Evolutionary conservation across 2,797 vertebrate genomes (phyloP).

Genomic region (Chelidonichthys spinosus): DNA sequence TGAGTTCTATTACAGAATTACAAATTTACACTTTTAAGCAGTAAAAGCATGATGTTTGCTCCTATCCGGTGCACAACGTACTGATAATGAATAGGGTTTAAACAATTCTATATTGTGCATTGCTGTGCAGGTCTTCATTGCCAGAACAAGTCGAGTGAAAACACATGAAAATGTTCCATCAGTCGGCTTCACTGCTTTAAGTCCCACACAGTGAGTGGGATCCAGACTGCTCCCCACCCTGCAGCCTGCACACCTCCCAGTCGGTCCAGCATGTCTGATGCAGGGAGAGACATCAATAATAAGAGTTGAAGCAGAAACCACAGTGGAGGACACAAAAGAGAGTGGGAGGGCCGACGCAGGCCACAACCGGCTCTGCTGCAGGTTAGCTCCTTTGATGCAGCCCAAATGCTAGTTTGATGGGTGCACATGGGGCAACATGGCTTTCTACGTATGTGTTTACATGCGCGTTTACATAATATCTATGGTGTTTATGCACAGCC

Average conservation of each 20-base stretch:
- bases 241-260: slow-evolving; percentile 66
- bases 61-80: background rate
- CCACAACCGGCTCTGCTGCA: slow-evolving; percentile 76
- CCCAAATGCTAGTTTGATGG: slow-evolving; percentile 80
- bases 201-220: slow-evolving; percentile 64
- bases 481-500: slow-evolving; percentile 76
- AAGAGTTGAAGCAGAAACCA: slow-evolving; percentile 80
- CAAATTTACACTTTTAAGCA: background rate
- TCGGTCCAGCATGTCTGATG: slow-evolving; percentile 66
- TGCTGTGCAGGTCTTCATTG: background rate
- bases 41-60: background rate
- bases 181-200: slow-evolving; percentile 34
- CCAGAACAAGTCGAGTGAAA: background rate
- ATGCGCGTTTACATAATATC: slow-evolving; percentile 75
- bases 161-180: slow-evolving; percentile 70
- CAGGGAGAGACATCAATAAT: slow-evolving; percentile 76
- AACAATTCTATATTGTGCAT: background rate
- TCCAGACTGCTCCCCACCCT: slow-evolving; percentile 68
- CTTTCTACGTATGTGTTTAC: slow-evolving; percentile 75
- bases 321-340: slow-evolving; percentile 70
- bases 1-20: too few species aligned
- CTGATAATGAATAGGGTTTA: background rate
- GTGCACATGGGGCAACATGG: slow-evolving; percentile 74
- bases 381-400: slow-evolving; percentile 80
- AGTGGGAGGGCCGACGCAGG: slow-evolving; percentile 61